These are phyloP conservation scores for Acrobasis repandana DNA, from an alignment of 2,888 invertebrate genomes.

Conservation along the genomic window DNA sequence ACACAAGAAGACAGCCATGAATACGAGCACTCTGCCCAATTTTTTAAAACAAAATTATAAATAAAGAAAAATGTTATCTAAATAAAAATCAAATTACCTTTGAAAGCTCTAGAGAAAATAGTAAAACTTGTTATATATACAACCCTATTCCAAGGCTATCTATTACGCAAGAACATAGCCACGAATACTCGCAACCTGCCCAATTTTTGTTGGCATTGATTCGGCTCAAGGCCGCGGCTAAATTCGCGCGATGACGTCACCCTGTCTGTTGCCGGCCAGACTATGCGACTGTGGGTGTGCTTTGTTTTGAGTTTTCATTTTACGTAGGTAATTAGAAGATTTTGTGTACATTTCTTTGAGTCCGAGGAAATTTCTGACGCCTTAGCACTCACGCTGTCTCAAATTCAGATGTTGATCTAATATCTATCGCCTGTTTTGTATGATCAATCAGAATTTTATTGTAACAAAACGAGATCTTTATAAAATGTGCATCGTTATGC, in stretches of 20 bases:
- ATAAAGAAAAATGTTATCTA: no score
- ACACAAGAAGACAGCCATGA: no score
- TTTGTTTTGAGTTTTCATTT: conserved; percentile 21
- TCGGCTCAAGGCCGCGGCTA: conserved; percentile 68
- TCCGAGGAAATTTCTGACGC: no score
- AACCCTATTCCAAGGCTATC: neutral
- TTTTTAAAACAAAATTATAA: no score
- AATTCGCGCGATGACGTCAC: conserved; percentile 70
- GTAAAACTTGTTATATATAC: neutral
- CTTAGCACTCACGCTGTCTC: no score
- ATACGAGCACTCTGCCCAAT: no score
- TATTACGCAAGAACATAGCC: conserved; percentile 20
- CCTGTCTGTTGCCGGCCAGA: conserved; percentile 34
- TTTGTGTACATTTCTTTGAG: neutral
- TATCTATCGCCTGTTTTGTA: no score
- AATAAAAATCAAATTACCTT: no score
- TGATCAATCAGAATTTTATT: no score
- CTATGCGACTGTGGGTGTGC: conserved; percentile 45
- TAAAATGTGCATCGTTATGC: no score
- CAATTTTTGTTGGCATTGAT: conserved; percentile 75
- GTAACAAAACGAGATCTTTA: no score
- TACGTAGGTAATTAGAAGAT: conserved; percentile 17
- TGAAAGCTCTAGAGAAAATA: neutral
- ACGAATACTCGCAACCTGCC: conserved; percentile 39
- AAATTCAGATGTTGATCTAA: no score